phyloP scores from a whole-genome alignment of 2,888 invertebrate genomes.

The Stictocephala bisonia region DNA sequence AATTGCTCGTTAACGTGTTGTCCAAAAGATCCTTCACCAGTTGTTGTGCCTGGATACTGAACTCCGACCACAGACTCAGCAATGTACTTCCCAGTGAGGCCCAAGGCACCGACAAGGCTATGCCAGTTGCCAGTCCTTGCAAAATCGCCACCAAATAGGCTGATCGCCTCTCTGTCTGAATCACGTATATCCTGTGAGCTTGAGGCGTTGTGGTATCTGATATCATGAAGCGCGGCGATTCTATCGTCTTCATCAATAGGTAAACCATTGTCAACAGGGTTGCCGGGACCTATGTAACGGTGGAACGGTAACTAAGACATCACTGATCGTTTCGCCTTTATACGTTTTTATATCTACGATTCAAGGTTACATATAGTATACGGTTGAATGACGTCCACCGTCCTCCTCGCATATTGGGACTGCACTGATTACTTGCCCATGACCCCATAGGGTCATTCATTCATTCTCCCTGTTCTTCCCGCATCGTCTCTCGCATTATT shows the following conservation, averaged over 20 bases:
- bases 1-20: too few relatives aligned
- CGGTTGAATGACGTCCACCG: too few relatives aligned
- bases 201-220: background rate
- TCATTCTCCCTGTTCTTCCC: too few relatives aligned
- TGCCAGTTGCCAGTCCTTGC: conserved; percentile 31
- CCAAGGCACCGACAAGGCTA: conserved; percentile 9
- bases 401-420: too few relatives aligned
- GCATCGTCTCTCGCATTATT: too few relatives aligned
- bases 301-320: too few relatives aligned
- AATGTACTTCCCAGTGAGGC: background rate
- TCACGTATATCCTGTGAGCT: conserved; percentile 8
- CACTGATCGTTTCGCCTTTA: too few relatives aligned
- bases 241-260: conserved; percentile 40
- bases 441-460: too few relatives aligned
- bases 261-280: background rate
- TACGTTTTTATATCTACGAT: too few relatives aligned
- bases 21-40: too few relatives aligned
- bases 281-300: conserved; percentile 25
- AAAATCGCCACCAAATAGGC: conserved; percentile 7
- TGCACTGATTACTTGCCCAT: too few relatives aligned
- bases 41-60: conserved; percentile 25
- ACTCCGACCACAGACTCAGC: conserved; percentile 7
- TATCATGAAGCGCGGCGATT: conserved; percentile 31
- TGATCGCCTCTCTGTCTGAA: conserved; percentile 3
- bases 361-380: too few relatives aligned